Evolutionary conservation across 2,797 vertebrate genomes (phyloP), one percentile per base, ranked within the genome.

Genomic region (Centropyge bicolor): DNA sequence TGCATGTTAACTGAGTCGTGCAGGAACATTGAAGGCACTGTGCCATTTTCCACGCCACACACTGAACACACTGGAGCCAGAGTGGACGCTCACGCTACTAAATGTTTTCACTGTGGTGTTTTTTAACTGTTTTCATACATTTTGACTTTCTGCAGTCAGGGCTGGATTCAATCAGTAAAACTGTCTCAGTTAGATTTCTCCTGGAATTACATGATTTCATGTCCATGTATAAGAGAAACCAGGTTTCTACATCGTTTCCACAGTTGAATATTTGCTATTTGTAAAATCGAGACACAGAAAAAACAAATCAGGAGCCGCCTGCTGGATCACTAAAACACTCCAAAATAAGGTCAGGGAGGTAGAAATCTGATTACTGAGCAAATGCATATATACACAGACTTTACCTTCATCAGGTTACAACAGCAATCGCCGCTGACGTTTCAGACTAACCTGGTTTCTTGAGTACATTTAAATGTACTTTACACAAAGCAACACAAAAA

Each of bases 381-480:
- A 31, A 10, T 43, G 9, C 22, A 45, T 4, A 5, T 19, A 13
- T 3, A 35, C 19, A 17, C 64, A 52, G 14, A 45, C 13, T 16
- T 46, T 4, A 7, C 45, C 5, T 24, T 24, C 17, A 17, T 8
- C 67, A 22, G 4, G 46, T 51, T 13, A 27, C 31, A 2, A 20
- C 31, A 19, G 40, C 0, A 43, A 5, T 1, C 6, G 55, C 1
- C 60, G 19, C 59, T 1, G 12, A 17, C 19, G 49, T 57, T 46
- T 59, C 52, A 40, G 11, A 55, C 6, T 57, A 72, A 82, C 73
- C 68, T 45, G 52, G 54, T 61, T 69, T 55, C 57, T 7, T 43
- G 19, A 65, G 13, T 57, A 27, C 49, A 43, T 51, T 17, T 40
- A 54, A 57, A 70, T 55, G 68, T 43, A 10, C 27, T n/a, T 61